Evolutionary conservation across 2,888 invertebrate genomes (phyloP).

Genomic region (Clostera curtula): DNA sequence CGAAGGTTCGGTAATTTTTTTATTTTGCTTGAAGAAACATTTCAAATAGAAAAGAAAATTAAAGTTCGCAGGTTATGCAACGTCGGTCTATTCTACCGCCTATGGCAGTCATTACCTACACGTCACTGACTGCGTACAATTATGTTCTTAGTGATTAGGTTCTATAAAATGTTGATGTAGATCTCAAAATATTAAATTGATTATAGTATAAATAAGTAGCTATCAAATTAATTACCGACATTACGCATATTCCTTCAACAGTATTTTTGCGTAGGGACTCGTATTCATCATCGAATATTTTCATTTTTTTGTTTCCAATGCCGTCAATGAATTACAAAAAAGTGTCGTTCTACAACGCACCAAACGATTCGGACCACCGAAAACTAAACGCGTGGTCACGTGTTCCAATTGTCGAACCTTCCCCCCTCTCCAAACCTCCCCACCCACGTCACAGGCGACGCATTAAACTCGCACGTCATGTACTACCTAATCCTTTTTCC

Average conservation of each 20-base stretch:
- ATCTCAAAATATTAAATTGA: too few relatives aligned
- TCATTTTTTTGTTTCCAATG: background rate
- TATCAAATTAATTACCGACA: too few relatives aligned
- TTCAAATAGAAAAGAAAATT: too few relatives aligned
- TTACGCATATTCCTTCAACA: background rate
- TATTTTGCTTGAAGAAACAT: too few relatives aligned
- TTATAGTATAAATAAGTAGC: too few relatives aligned
- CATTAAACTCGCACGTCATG: constrained; percentile 45
- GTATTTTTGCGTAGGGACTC: background rate
- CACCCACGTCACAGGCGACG: constrained; percentile 28
- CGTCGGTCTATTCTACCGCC: too few relatives aligned
- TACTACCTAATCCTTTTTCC: constrained; percentile 61
- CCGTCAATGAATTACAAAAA: background rate
- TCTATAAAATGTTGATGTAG: too few relatives aligned
- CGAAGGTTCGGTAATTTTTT: too few relatives aligned
- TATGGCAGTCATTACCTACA: too few relatives aligned
- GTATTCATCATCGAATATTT: background rate
- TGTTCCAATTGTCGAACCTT: constrained; percentile 18
- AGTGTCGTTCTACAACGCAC: background rate
- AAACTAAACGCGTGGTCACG: constrained; percentile 16
- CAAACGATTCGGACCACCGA: background rate
- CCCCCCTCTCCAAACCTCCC: background rate
- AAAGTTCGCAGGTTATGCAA: too few relatives aligned
- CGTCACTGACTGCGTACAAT: too few relatives aligned
- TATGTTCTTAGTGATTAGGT: too few relatives aligned